Conservation (phyloP, 37 sponge, comb jelly and placozoan species). For the Axinella damicornis region DNA sequence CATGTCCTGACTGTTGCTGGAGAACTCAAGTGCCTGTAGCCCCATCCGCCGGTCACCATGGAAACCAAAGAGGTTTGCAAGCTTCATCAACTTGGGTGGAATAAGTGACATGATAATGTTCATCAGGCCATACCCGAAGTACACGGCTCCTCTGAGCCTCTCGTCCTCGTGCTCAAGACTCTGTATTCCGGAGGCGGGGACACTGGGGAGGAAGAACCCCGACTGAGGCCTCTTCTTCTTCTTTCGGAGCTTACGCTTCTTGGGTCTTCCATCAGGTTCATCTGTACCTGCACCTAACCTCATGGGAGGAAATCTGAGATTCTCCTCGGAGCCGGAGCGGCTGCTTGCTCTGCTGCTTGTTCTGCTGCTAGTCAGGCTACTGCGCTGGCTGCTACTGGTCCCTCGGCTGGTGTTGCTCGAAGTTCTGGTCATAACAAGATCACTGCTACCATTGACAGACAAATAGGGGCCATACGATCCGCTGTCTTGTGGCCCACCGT, state of each 20-base stretch:
- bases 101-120: conserved; percentile 94
- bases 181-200: neutral
- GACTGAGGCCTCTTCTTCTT: conserved; percentile 22
- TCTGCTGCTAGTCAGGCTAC: too few relatives aligned
- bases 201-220: conserved; percentile 33
- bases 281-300: too few relatives aligned
- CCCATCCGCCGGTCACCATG: conserved; percentile 83
- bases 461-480: too few relatives aligned
- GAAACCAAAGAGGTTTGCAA: conserved; percentile 98
- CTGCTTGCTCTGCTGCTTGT: too few relatives aligned
- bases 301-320: too few relatives aligned
- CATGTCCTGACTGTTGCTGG: conserved; percentile 83
- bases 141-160: conserved; percentile 75
- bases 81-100: conserved; percentile 89
- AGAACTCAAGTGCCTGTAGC: conserved; percentile 83
- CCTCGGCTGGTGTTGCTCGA: too few relatives aligned
- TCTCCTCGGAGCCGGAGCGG: too few relatives aligned
- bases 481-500: too few relatives aligned
- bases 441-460: too few relatives aligned
- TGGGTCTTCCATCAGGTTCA: neutral
- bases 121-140: conserved; percentile 93
- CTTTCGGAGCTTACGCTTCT: neutral
- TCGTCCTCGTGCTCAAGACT: conserved; percentile 51
- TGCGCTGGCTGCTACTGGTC: too few relatives aligned
- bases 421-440: too few relatives aligned